A percentile compares a stretch with the other conserved stretches of the same genome.
Evolutionary conservation across 2,888 invertebrate genomes (phyloP).

Genomic region (Thymelicus acteon): DNA sequence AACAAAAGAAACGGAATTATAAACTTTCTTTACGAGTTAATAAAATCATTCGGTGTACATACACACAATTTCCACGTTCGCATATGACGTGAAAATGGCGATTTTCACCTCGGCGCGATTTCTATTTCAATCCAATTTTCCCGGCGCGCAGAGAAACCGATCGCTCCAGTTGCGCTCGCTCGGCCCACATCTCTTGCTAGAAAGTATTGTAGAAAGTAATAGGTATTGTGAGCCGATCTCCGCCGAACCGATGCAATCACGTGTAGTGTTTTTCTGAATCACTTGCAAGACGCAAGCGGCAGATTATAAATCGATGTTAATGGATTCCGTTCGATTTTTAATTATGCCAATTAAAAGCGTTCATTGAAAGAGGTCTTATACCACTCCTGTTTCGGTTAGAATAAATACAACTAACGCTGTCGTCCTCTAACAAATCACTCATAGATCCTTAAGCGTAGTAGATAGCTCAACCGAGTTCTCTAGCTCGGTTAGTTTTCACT

Average conservation of each 20-base stretch:
- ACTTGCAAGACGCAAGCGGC: slow-evolving; percentile 41
- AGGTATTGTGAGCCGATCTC: slow-evolving; percentile 68
- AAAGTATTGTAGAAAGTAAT: slow-evolving; percentile 85
- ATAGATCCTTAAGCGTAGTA: too few species aligned
- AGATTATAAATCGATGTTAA: slow-evolving; percentile 29
- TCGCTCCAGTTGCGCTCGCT: slow-evolving; percentile 80
- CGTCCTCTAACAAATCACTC: too few species aligned
- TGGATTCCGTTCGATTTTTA: slow-evolving; percentile 41
- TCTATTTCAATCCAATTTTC: slow-evolving; percentile 85
- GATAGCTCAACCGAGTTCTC: too few species aligned
- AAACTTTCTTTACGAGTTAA: not conserved
- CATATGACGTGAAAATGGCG: slow-evolving; percentile 77
- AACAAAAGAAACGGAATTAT: not conserved
- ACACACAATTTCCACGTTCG: slow-evolving; percentile 61
- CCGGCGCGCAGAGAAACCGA: slow-evolving; percentile 82
- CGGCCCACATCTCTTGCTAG: slow-evolving; percentile 83
- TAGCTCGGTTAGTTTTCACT: too few species aligned
- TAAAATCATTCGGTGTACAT: slow-evolving; percentile 5
- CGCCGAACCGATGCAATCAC: slow-evolving; percentile 74
- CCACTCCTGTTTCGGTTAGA: not conserved
- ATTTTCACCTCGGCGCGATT: slow-evolving; percentile 78
- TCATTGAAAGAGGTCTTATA: slow-evolving; percentile 13
- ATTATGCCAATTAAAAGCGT: slow-evolving; percentile 22
- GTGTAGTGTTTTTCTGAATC: slow-evolving; percentile 65
- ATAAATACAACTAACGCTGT: too few species aligned